Evolutionary conservation across 2,888 invertebrate genomes (phyloP).

Genomic region (Elmis aenea): DNA sequence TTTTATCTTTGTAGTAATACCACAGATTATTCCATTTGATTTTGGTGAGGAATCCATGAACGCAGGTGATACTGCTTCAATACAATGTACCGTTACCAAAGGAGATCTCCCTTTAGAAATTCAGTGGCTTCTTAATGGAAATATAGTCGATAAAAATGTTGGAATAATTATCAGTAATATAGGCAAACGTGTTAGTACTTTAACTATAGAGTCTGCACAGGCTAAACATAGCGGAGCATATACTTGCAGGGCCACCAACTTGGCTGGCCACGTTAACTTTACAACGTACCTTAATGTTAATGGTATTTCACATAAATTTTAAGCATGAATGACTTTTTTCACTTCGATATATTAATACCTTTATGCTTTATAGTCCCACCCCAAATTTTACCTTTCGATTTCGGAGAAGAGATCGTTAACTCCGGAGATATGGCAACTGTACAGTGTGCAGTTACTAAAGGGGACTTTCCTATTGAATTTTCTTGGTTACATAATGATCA

Average conservation of each 20-base stretch:
- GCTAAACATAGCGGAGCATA: constrained; percentile 68
- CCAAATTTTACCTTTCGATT: constrained; percentile 41
- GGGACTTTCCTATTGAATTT: constrained; percentile 69
- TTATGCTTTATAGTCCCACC: constrained; percentile 33
- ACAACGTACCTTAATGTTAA: constrained; percentile 26
- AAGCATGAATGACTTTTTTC: not conserved
- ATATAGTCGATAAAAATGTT: constrained; percentile 47
- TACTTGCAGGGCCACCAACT: constrained; percentile 65
- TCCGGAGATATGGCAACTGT: constrained; percentile 65
- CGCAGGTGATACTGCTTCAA: constrained; percentile 67
- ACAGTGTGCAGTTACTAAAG: constrained; percentile 64
- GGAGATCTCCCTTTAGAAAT: constrained; percentile 74
- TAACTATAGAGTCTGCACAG: constrained; percentile 67
- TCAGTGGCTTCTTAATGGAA: constrained; percentile 59
- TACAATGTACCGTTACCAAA: constrained; percentile 66
- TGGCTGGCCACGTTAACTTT: constrained; percentile 58
- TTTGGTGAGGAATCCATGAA: constrained; percentile 65
- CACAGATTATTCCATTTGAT: constrained; percentile 63
- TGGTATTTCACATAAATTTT: constrained; percentile 19
- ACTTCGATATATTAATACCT: not conserved
- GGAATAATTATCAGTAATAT: constrained; percentile 57
- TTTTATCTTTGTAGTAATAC: constrained; percentile 51
- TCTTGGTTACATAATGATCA: constrained; percentile 69
- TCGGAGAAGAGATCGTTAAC: constrained; percentile 58
- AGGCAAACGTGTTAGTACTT: constrained; percentile 59